phyloP scores from a whole-genome alignment of 23 tunicate species.

The Trididemnum clinides region DNA sequence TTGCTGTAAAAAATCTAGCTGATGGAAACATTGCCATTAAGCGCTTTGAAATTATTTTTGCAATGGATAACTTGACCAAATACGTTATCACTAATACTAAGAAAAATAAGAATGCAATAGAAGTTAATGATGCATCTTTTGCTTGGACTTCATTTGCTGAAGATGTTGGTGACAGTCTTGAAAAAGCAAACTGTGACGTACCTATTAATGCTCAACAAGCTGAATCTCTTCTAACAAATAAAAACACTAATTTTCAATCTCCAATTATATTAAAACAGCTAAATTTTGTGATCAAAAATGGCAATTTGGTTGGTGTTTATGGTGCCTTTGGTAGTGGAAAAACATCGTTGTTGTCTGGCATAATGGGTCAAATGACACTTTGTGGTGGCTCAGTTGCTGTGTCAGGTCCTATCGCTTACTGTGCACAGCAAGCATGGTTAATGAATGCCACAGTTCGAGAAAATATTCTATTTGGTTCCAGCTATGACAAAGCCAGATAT shows the following conservation, averaged over 20 bases:
- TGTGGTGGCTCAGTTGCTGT: slow-evolving; percentile 61
- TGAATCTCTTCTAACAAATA: not conserved
- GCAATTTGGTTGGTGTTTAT: slow-evolving; percentile 61
- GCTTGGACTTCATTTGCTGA: no score
- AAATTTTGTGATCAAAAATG: slow-evolving; percentile 35
- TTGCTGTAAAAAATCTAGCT: slow-evolving; percentile 59
- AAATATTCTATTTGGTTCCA: slow-evolving; percentile 78
- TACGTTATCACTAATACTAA: slow-evolving; percentile 35
- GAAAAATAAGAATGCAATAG: slow-evolving; percentile 38
- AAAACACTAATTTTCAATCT: not conserved
- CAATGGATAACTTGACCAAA: not conserved
- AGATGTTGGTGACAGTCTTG: no score
- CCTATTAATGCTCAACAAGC: no score
- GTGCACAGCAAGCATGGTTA: slow-evolving; percentile 89
- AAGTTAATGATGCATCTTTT: slow-evolving; percentile 48
- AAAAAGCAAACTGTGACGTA: not conserved
- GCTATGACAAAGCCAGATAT: slow-evolving; percentile 52
- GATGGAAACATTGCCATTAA: slow-evolving; percentile 57
- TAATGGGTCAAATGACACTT: slow-evolving; percentile 65
- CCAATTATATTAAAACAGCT: slow-evolving; percentile 13
- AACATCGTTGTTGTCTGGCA: slow-evolving; percentile 64
- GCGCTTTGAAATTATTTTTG: slow-evolving; percentile 44
- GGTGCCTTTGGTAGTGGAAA: slow-evolving; percentile 84
- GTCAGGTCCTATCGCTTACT: slow-evolving; percentile 67
- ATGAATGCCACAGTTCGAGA: slow-evolving; percentile 89